Conservation (phyloP, 2,113 vertebrate genomes). For the Oreotrochilus melanogaster region DNA sequence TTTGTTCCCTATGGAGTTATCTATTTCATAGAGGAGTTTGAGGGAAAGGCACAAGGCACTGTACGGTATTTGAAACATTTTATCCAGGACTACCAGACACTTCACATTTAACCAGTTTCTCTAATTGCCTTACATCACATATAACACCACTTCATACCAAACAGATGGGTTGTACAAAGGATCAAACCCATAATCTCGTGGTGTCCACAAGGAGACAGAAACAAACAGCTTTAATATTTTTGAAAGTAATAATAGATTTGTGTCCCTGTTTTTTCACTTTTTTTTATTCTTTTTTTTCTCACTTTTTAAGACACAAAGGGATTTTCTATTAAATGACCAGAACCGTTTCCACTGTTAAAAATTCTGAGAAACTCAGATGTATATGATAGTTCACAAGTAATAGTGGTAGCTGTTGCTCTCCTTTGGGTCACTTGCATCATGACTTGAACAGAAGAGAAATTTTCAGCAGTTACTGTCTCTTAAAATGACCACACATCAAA, state of each 20-base stretch:
- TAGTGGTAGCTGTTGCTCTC: background rate
- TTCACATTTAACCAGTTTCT: background rate
- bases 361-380: background rate
- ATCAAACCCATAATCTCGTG: background rate
- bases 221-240: conserved; percentile 25
- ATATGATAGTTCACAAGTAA: background rate
- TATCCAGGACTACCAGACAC: background rate
- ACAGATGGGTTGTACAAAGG: conserved; percentile 11
- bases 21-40: background rate
- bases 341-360: background rate
- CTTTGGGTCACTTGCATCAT: background rate
- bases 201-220: background rate
- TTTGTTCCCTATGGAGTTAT: background rate
- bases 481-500: conserved; percentile 57
- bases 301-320: background rate
- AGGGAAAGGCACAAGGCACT: background rate
- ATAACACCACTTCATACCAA: background rate
- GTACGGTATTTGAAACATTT: conserved; percentile 1
- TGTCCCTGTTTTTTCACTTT: background rate
- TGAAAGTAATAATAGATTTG: background rate
- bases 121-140: background rate
- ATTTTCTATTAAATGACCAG: background rate
- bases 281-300: background rate
- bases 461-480: conserved; percentile 22
- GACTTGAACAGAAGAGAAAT: background rate